A percentile compares a stretch with the other conserved stretches of the same genome.
Conservation (phyloP, 2,888 invertebrate species). For the Limnephilus rhombicus region DNA sequence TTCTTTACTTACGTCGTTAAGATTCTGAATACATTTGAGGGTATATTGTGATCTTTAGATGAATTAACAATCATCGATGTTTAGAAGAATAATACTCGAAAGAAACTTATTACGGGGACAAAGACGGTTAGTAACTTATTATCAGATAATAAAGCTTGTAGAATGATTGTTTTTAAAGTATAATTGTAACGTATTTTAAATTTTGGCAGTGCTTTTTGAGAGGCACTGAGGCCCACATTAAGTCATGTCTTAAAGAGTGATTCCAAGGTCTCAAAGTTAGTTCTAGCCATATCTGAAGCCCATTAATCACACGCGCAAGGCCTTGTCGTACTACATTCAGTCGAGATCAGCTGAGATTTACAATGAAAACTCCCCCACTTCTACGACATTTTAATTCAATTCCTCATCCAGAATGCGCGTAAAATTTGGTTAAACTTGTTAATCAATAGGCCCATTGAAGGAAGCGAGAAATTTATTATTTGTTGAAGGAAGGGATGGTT, state of each 20-base stretch:
- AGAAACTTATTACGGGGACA: too few relatives aligned
- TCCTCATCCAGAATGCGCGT: not conserved
- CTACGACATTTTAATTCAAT: not conserved
- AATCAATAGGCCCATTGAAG: not conserved
- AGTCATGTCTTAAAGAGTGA: conserved; percentile 2
- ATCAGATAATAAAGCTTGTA: too few relatives aligned
- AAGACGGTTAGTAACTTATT: too few relatives aligned
- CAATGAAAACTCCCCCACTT: not conserved
- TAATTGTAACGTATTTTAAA: not conserved
- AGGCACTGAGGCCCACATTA: not conserved
- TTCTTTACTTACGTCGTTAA: too few relatives aligned
- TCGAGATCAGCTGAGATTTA: conserved; percentile 18
- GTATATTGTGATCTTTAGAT: too few relatives aligned
- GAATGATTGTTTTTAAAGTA: not conserved
- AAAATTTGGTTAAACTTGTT: not conserved
- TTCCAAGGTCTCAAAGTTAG: conserved; percentile 20
- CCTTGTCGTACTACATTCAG: conserved; percentile 20
- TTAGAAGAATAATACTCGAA: too few relatives aligned
- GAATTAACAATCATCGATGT: too few relatives aligned
- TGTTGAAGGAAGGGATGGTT: not conserved
- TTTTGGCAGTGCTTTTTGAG: not conserved
- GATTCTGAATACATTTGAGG: too few relatives aligned
- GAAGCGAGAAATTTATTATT: not conserved
- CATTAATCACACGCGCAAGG: conserved; percentile 11
- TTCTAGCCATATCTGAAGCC: not conserved